A percentile compares a stretch with the other conserved stretches of the same genome.
phyloP scores from a whole-genome alignment of 2,888 invertebrate genomes.

The Amphiduros pacificus region DNA sequence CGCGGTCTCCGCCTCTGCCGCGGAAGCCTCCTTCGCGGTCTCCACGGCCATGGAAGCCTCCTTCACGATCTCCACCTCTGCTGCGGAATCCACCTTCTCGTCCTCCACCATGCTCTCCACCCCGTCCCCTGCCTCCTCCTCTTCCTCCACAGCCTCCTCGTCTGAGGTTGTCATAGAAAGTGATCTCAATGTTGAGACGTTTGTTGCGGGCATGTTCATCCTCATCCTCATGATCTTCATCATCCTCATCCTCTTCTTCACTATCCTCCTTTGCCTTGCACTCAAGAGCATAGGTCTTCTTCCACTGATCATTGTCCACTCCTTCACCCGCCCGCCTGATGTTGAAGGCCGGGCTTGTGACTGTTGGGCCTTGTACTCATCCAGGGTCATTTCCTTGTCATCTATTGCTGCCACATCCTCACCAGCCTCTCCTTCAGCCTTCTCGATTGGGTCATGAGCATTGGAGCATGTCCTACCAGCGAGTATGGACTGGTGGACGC shows the following conservation, averaged over 20 bases:
- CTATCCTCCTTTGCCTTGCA: constrained; percentile 69
- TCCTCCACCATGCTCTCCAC: constrained; percentile 24
- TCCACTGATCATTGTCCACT: constrained; percentile 77
- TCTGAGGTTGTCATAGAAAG: constrained; percentile 54
- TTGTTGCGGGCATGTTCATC: constrained; percentile 38
- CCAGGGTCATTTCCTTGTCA: constrained; percentile 88
- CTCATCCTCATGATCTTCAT: constrained; percentile 57
- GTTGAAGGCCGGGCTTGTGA: constrained; percentile 69
- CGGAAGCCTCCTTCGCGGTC: constrained; percentile 10
- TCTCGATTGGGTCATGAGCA: too few relatives aligned
- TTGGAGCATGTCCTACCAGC: too few relatives aligned
- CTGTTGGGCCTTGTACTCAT: constrained; percentile 90
- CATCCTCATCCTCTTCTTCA: constrained; percentile 65
- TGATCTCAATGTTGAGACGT: constrained; percentile 54
- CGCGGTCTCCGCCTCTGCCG: constrained; percentile 30
- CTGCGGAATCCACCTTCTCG: constrained; percentile 3
- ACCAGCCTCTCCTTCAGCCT: too few relatives aligned
- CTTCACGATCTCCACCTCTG: constrained; percentile 13
- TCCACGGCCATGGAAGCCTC: too few relatives aligned
- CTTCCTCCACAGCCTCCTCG: constrained; percentile 46
- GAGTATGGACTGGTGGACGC: too few relatives aligned
- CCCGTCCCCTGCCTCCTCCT: constrained; percentile 37
- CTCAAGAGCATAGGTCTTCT: constrained; percentile 55
- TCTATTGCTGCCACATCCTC: too few relatives aligned
- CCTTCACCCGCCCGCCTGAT: constrained; percentile 93